phyloP scores from a whole-genome alignment of 2,113 vertebrate genomes.

The Cygnus buccinator region DNA sequence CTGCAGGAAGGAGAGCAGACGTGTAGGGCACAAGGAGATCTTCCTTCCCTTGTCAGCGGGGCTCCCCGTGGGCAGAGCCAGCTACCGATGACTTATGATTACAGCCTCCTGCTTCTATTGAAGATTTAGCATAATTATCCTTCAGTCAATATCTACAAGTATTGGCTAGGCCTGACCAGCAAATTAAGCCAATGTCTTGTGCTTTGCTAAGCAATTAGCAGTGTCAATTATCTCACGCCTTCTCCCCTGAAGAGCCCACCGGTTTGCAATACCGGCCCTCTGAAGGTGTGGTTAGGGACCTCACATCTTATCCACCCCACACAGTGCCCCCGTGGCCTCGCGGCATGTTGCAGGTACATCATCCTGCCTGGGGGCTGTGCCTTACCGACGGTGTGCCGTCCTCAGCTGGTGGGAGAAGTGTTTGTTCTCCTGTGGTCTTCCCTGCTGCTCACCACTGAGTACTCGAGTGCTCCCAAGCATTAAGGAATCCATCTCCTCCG shows the following conservation, averaged over 20 bases:
- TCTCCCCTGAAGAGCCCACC: fast-evolving
- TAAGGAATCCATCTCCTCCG: neutral
- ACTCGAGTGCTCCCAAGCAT: neutral
- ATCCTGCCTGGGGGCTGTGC: fast-evolving
- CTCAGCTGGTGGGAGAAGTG: neutral
- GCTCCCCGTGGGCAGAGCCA: neutral
- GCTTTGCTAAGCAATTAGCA: neutral
- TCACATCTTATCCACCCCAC: fast-evolving
- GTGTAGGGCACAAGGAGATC: too few species aligned
- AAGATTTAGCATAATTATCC: neutral
- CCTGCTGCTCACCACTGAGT: neutral
- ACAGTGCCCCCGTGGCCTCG: neutral
- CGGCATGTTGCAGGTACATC: neutral
- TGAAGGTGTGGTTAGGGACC: neutral
- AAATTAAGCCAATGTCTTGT: neutral
- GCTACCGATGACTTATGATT: neutral
- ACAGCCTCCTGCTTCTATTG: neutral
- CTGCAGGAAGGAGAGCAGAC: neutral
- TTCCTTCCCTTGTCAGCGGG: neutral
- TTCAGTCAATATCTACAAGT: neutral
- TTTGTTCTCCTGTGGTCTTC: neutral
- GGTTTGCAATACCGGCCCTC: fast-evolving
- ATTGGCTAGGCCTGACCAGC: neutral
- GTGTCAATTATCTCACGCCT: too few species aligned
- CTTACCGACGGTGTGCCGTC: neutral